These are phyloP conservation scores for Clarias magur DNA, from an alignment of 2,113 vertebrate genomes.

Conservation along the genomic window DNA sequence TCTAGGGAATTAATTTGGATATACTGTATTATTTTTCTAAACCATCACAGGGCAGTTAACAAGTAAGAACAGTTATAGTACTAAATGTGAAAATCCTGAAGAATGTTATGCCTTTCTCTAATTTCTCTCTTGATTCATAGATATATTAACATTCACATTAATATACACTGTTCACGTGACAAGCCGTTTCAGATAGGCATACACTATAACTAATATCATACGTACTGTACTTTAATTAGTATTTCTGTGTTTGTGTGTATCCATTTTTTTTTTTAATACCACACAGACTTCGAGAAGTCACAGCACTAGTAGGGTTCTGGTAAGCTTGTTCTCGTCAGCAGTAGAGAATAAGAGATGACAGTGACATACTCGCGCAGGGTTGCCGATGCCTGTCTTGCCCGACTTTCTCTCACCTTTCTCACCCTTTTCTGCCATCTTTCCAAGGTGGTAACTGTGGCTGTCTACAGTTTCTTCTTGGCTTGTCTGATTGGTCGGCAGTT, in stretches of 20 bases:
- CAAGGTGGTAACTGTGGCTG: conserved; percentile 92
- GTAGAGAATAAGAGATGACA: conserved; percentile 78
- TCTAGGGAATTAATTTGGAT: not conserved
- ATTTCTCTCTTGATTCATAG: not conserved
- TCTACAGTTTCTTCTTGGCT: conserved; percentile 94
- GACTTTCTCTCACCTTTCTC: conserved; percentile 89
- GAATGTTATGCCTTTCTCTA: not conserved
- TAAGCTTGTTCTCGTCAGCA: conserved; percentile 50
- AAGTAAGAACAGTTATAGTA: not conserved
- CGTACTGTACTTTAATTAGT: not conserved
- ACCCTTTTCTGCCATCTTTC: conserved; percentile 42
- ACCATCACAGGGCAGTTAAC: not conserved
- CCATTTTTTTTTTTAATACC: not conserved
- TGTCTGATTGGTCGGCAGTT: conserved; percentile 93
- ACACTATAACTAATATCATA: not conserved
- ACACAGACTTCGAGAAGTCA: not conserved
- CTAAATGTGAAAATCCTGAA: not conserved
- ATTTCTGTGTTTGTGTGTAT: not conserved
- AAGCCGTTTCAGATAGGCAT: not conserved
- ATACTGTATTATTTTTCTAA: not conserved
- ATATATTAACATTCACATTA: not conserved
- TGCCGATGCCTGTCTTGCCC: conserved; percentile 87
- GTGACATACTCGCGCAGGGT: conserved; percentile 92
- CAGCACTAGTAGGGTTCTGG: conserved; percentile 1
- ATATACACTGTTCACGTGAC: not conserved